Base-by-base conservation (phyloP, 2,888 invertebrate species). In the Epiblema foenella region DNA sequence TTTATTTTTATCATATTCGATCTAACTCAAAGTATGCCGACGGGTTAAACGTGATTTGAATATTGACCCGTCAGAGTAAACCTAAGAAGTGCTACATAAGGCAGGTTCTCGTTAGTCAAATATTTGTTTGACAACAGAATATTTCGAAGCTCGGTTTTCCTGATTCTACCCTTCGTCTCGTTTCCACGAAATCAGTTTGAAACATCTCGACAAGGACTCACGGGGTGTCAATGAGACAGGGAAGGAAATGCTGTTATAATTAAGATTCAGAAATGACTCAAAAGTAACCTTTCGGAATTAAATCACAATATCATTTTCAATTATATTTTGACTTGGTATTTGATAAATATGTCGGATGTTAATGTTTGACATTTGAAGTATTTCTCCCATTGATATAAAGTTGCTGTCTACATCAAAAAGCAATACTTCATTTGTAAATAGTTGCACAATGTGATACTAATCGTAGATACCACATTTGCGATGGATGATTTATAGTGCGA, bases 1-100 rank as follows among this genome's bases (percentile, higher is more conserved):
- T 81, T 84, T 80, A 65, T 82, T 81, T 84, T 74, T 79, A 81
- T 82, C 82, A 82, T 79, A 80, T 78, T 78, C 79, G 75, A 79
- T 75, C 77, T 77, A 77, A 75, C 79, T 78, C 76, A 77, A 82
- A 78, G 80, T 80, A 78, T 78, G 80, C 78, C 74, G 77, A 78
- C 77, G 54, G 65, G 80, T 81, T 77, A 81, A 81, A 85, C 85
- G 84, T 85, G 85, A 77, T 73, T 65, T 58, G 79, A 82, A 81
- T 83, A 75, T 67, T 64, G 67, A 76, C 74, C 74, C 75, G 62
- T 70, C 49, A 56, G 62, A 29, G 58, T 57, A 58, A 62, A 65
- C 18, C 37, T 69, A 70, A 71, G 71, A 59, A 65, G 59, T 18
- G 56, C 42, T 46, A 73, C 62, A 46, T 58, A 46, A 69, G 51